phyloP scores from a whole-genome alignment of 2,888 invertebrate species.

The Diloba caeruleocephala region DNA sequence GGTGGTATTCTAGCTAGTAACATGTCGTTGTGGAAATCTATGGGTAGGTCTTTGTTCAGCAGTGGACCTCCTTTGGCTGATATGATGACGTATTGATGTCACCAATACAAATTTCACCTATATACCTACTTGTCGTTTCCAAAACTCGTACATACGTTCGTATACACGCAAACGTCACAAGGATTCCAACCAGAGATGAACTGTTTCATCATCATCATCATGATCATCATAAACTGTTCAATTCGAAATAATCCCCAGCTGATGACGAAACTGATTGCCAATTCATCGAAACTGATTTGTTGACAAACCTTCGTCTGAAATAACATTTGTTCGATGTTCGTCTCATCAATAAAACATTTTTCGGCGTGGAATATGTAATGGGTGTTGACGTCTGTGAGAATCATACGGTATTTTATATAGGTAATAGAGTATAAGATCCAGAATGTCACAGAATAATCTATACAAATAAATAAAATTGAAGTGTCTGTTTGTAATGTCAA shows the following conservation, averaged over 20 bases:
- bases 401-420: background rate
- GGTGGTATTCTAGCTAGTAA: no score
- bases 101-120: slow-evolving; percentile 17
- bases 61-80: no score
- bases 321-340: slow-evolving; percentile 2
- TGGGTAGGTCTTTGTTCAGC: no score
- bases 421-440: no score
- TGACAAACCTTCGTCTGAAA: slow-evolving; percentile 18
- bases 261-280: slow-evolving; percentile 25
- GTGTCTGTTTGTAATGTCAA: no score
- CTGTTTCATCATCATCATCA: no score
- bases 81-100: slow-evolving; percentile 1
- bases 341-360: background rate
- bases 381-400: background rate
- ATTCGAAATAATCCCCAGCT: slow-evolving; percentile 8
- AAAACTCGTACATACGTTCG: slow-evolving; percentile 41
- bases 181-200: no score
- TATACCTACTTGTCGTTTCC: slow-evolving; percentile 10
- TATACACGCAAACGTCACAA: no score
- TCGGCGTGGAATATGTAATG: background rate
- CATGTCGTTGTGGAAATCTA: no score
- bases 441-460: no score
- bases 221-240: slow-evolving; percentile 6
- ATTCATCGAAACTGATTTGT: slow-evolving; percentile 26
- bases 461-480: no score